These are phyloP conservation scores for Periophthalmus modestus DNA, from an alignment of 2,113 vertebrate species.

Conservation along the genomic window DNA sequence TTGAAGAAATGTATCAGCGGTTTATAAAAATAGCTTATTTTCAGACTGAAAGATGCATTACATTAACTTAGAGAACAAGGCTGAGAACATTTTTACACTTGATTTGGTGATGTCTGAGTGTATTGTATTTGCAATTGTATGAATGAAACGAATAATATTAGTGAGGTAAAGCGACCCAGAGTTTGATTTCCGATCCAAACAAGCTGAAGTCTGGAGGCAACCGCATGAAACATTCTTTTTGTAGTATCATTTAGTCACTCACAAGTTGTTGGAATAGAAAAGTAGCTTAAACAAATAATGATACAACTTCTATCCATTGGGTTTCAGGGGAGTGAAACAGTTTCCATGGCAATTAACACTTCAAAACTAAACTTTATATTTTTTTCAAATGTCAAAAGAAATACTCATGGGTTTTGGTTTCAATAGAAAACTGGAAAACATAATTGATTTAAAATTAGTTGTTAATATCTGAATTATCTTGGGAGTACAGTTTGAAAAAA, in stretches of 20 bases:
- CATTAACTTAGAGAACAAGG: not conserved
- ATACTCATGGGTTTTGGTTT: too few species aligned
- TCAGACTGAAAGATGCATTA: not conserved
- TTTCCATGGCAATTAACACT: not conserved
- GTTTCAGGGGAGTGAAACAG: not conserved
- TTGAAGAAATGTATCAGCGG: not conserved
- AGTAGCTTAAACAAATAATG: not conserved
- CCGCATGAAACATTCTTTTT: not conserved
- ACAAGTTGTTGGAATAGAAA: not conserved
- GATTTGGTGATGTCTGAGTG: not conserved
- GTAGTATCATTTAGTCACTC: not conserved
- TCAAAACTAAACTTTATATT: too few species aligned
- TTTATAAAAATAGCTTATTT: not conserved
- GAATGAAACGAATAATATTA: not conserved
- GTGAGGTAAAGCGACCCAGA: not conserved
- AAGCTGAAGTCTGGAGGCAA: not conserved
- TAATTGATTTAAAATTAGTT: too few species aligned
- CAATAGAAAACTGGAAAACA: too few species aligned
- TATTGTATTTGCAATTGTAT: not conserved
- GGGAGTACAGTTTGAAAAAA: too few species aligned
- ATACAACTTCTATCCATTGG: not conserved
- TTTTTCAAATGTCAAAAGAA: too few species aligned
- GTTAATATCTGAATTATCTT: too few species aligned
- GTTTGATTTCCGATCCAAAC: not conserved
- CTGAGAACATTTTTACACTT: not conserved